Evolutionary conservation across 2,113 vertebrate species (phyloP), one percentile per base, ranked within the genome.

Genomic region (Anguilla japonica): DNA sequence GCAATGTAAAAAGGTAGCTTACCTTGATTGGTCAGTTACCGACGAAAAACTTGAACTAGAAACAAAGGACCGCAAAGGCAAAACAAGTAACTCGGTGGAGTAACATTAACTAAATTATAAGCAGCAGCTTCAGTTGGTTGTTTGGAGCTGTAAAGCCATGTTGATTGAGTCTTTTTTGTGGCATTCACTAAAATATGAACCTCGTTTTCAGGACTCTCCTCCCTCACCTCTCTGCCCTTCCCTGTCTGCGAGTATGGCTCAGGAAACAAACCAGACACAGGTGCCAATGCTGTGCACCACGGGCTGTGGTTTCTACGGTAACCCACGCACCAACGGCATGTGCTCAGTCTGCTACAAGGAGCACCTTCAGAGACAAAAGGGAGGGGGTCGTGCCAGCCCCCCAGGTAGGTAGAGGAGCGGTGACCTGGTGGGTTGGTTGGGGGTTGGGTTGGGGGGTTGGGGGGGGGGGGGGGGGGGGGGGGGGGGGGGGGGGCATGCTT

Each of bases 261-360:
- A 97, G 94, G 97, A 98, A 95, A 97, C 97, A 13, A 97, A 97
- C 94, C 97, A 97, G 90, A 97, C 97, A 1, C 97, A 97, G 94
- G 97, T 97, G 92, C 97, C 97, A 84, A 97, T 97, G 95, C 93
- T 98, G 92, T 98, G 97, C 85, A 95, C 96, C 90, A 97, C 96
- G 79, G 97, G 97, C 94, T 98, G 97, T 4, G 97, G 97, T 67
- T 98, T 97, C 92, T 98, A 97, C 71, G 97, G 97, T 91, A 98
- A 97, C 91, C 97, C 97, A 85, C 96, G 97, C 67, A 97, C 95
- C 94, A 97, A 97, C 50, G 97, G 97, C 89, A 98, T 98, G 97
- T 98, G 97, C 91, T 98, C 97, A 0, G 95, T 98, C 87, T 98
- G 97, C 96, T 98, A 97, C 40, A 98, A 97, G 94, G 97, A 97